Percentiles rank a stretch among this genome's conserved stretches.
Evolutionary conservation across 1,140 invertebrate species (phyloP).

Genomic region (Drosophila lowei): DNA sequence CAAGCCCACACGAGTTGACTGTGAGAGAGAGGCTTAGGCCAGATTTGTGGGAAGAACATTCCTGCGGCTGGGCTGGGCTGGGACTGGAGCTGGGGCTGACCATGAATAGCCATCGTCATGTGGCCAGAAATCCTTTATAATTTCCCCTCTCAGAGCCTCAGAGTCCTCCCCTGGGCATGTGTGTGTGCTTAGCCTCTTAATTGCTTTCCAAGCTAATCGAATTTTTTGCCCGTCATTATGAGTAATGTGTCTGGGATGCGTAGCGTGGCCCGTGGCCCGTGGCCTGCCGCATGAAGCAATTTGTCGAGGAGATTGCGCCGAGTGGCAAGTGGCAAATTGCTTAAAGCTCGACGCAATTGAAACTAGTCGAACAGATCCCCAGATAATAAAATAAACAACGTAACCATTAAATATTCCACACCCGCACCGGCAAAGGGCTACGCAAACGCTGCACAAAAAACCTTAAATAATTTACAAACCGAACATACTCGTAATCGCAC

Average conservation of each 20-base stretch:
- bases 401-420: slow-evolving; percentile 41
- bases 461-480: slow-evolving; percentile 6
- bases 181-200: slow-evolving; percentile 65
- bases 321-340: slow-evolving; percentile 69
- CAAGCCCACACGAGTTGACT: slow-evolving; percentile 38
- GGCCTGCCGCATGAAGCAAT: slow-evolving; percentile 58
- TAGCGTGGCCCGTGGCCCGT: slow-evolving; percentile 1
- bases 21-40: slow-evolving; percentile 56
- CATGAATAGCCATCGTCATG: slow-evolving; percentile 57
- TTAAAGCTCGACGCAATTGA: slow-evolving; percentile 55
- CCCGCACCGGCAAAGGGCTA: neutral
- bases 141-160: too few species aligned
- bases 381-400: slow-evolving; percentile 37
- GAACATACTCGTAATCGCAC: slow-evolving; percentile 71
- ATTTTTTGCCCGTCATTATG: slow-evolving; percentile 80
- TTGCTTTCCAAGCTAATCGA: slow-evolving; percentile 78
- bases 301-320: slow-evolving; percentile 59
- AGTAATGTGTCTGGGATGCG: slow-evolving; percentile 67
- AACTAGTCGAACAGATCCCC: slow-evolving; percentile 23
- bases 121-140: slow-evolving; percentile 10
- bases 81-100: neutral
- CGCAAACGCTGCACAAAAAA: slow-evolving; percentile 11
- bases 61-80: slow-evolving; percentile 23
- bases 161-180: neutral
- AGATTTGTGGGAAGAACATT: slow-evolving; percentile 60